Evolutionary conservation across 2,888 invertebrate species (phyloP).

Genomic region (Standfussiana lucernea): DNA sequence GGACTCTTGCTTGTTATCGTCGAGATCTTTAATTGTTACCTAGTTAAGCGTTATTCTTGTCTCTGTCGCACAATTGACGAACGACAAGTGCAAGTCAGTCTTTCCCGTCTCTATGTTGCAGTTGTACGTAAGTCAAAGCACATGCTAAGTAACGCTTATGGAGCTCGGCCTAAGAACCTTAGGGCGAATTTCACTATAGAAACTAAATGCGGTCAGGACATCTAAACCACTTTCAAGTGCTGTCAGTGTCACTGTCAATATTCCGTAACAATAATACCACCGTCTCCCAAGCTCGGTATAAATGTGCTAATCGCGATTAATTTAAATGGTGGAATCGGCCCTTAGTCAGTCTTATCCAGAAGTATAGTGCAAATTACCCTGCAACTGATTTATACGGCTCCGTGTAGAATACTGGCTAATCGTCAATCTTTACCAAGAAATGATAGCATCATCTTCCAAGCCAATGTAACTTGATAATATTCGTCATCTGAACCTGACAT

Average conservation of each 20-base stretch:
- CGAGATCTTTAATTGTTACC: neutral
- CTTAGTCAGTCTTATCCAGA: neutral
- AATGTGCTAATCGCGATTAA: neutral
- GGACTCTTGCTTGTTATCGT: neutral
- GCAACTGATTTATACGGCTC: neutral
- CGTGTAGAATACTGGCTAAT: neutral
- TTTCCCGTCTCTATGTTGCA: neutral
- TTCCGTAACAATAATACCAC: no score
- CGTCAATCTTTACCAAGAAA: neutral
- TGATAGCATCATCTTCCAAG: neutral
- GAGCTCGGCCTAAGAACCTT: neutral
- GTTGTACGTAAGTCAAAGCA: neutral
- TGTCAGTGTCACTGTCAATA: neutral
- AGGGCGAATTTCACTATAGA: neutral
- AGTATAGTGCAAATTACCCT: neutral
- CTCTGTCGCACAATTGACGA: conserved; percentile 1
- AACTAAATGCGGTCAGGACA: no score
- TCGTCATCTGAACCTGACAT: conserved; percentile 32
- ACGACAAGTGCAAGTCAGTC: neutral
- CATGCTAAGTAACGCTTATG: neutral
- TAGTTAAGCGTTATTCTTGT: neutral
- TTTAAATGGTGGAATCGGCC: neutral
- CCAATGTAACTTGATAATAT: conserved; percentile 1
- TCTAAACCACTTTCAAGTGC: neutral
- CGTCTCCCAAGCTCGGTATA: neutral